phyloP scores from a whole-genome alignment of 2,888 invertebrate species.

The Hypercompe scribonia region DNA sequence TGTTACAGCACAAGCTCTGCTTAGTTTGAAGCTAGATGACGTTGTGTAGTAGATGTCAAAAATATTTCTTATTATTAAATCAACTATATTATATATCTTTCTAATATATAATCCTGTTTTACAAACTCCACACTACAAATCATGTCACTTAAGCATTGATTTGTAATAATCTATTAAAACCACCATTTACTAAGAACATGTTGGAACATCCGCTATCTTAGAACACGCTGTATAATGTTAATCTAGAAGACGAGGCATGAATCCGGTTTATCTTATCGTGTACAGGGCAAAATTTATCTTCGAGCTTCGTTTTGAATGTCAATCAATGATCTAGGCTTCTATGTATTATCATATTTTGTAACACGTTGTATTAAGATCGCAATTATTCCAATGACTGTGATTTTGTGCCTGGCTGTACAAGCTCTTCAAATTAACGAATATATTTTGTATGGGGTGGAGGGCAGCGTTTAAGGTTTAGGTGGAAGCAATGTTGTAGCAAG shows the following conservation, averaged over 20 bases:
- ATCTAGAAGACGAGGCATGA: background rate
- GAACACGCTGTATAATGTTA: conserved; percentile 9
- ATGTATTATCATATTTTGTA: background rate
- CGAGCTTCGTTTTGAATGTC: background rate
- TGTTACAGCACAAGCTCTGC: no score
- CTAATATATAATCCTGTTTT: background rate
- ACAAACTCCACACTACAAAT: background rate
- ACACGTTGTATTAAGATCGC: background rate
- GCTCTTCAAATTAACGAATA: background rate
- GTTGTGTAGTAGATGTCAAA: no score
- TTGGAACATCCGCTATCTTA: conserved; percentile 2
- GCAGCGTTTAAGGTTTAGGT: background rate
- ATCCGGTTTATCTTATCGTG: conserved; percentile 3
- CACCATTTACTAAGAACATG: background rate
- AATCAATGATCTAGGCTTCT: background rate
- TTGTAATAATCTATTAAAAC: conserved; percentile 6
- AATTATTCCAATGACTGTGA: background rate
- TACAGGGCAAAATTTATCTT: background rate
- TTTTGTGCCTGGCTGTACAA: background rate
- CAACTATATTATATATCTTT: background rate
- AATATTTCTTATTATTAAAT: no score
- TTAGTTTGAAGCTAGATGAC: no score
- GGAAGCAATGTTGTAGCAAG: background rate
- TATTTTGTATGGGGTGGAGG: background rate
- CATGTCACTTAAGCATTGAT: conserved; percentile 4